Base-by-base conservation (phyloP, 2,797 vertebrate genomes). In the Brachymystax lenok region DNA sequence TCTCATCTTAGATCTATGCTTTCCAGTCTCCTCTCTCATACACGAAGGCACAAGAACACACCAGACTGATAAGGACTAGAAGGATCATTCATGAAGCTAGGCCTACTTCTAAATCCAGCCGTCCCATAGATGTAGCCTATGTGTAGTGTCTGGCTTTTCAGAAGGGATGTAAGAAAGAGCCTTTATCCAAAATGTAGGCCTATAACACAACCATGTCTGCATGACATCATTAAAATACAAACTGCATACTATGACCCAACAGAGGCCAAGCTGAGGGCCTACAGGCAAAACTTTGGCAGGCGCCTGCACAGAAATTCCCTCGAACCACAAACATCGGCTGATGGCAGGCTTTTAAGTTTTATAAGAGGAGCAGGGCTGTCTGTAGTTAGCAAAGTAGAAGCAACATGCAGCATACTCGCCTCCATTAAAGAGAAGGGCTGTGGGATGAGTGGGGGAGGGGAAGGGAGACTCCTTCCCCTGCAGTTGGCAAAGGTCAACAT, bases 391-490 rank as follows among this genome's bases (percentile, higher is more conserved):
- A 24, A 63, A 35, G 56, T 74, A 28, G 16, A 35, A 70, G 19
- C 17, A 40, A 40, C 8, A 35, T 10, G 24, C 61, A 61, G n/a
- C 59, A 61, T 24, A 40, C 27, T 59, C 40, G 16, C 72, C 52
- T 40, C 77, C 40, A 73, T 28, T 33, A 56, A 64, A 71, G 59
- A 40, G 46, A 72, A 54, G 51, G 63, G 46, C 21, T 35, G 33
- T 17, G 28, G 7, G 27, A 19, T 64, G 56, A 21, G 72, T 74
- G 72, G 72, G 72, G 72, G 72, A 74, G 21, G 72, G 59, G 70
- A 51, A 59, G 3, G 4, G 27, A 33, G 66, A 68, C 28, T 68
- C 17, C 16, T 30, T 17, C 14, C 28, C 28, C 16, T 33, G 66
- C 28, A 68, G 16, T 68, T 30, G 66, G 28, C 16, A 68, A 68